Base-by-base conservation (phyloP, 2,113 vertebrate genomes). In the Climacteris rufus region DNA sequence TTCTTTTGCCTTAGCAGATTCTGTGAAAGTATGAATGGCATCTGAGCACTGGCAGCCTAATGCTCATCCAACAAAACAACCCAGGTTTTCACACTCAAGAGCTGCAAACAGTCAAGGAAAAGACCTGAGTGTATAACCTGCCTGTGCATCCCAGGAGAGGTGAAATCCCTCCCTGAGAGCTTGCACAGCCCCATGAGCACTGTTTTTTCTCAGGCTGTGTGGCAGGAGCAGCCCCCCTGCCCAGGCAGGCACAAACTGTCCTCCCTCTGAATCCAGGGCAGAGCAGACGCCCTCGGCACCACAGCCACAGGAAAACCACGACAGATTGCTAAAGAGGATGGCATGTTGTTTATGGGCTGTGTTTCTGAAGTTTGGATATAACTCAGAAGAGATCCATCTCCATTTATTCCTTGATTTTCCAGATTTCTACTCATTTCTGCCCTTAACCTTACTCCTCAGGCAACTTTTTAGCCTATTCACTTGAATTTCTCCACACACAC, bases 21-120 rank as follows among this genome's bases (percentile, higher is more conserved):
- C 85, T 77, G 79, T 77, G 45, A 69, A 95, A 94, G 63, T 53
- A 95, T 89, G 89, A 96, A 92, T 83, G 89, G 92, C 86, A 96
- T 92, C 35, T 0, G 6, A 74, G 54, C 4, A 39, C 88, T 33
- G 54, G 47, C 66, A 93, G 33, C 11, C 57, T 74, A 77, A 92
- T 5, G 45, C 54, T 94, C 71, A 83, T 90, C 83, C 23, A 63
- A 47, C n/a, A 40, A 70, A 50, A 49, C 37, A 61, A 30, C 31
- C 11, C 70, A 69, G 53, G 10, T 18, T 90, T 92, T 83, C n/a
- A 42, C 6, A 53, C 1, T 33, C 14, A 57, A 74, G 20, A 83
- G 20, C 64, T 76, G 53, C 70, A 83, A 85, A 52, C 4, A 86
- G 37, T 2, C 15, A 61, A 35, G 31, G 70, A 52, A 53, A 75